These are phyloP conservation scores for Tetheella fluctuosa DNA, from an alignment of 2,888 invertebrate genomes.

Conservation along the genomic window DNA sequence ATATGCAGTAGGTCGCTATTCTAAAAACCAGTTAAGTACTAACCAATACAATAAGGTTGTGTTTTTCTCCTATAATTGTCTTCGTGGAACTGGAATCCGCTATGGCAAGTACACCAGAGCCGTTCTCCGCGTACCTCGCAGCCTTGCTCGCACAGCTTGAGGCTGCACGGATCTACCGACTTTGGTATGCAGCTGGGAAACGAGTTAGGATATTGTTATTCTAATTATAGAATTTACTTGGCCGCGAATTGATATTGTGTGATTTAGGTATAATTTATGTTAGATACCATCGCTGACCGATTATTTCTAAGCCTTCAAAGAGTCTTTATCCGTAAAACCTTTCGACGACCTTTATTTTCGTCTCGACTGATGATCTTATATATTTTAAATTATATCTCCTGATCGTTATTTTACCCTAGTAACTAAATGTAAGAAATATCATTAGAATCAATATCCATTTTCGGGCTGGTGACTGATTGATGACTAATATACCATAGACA, in stretches of 20 bases:
- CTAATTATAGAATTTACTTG: not conserved
- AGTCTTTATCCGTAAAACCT: not conserved
- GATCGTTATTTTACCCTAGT: no score
- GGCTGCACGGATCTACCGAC: conserved; percentile 85
- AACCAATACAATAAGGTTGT: conserved; percentile 86
- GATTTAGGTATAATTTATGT: conserved; percentile 2
- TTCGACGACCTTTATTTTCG: no score
- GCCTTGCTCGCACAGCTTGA: conserved; percentile 86
- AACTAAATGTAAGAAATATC: no score
- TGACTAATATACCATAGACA: no score
- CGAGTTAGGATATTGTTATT: conserved; percentile 2
- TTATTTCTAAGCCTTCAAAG: not conserved
- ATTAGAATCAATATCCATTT: no score
- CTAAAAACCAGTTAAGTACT: conserved; percentile 11
- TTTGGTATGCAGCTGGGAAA: conserved; percentile 83
- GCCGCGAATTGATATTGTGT: not conserved
- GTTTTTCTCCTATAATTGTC: conserved; percentile 83
- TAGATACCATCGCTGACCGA: not conserved
- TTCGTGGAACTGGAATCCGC: conserved; percentile 85
- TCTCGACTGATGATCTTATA: not conserved
- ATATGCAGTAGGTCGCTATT: conserved; percentile 1
- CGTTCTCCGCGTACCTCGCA: conserved; percentile 85
- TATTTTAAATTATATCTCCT: not conserved
- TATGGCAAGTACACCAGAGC: conserved; percentile 87
- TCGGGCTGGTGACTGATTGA: no score